Base-by-base conservation (phyloP, 1,140 invertebrate genomes). In the Lepidurus arcticus region DNA sequence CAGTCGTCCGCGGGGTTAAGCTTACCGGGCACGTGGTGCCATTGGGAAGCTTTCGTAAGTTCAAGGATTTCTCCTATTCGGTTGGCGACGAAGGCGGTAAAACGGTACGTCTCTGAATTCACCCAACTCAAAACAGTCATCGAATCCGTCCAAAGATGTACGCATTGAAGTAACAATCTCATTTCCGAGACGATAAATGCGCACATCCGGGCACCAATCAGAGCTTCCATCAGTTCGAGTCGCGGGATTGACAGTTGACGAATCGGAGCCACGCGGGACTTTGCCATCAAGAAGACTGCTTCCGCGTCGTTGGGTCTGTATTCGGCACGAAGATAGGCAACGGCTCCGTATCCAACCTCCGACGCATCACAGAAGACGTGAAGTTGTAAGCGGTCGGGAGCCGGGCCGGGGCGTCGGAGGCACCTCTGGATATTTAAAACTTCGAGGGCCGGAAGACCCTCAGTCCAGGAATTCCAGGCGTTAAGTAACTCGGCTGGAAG, bases 171-270 rank as follows among this genome's bases (percentile, higher is more conserved):
- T 42, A 79, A 77, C 0, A 79, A 8, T 44, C 73, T 26, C 10
- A 79, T 75, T 8, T 76, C 42, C 34, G 81, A 24, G 24, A n/a
- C 11, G 8, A 81, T 73, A 0, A 65, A 47, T 0, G 44, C 42
- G 3, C 73, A 76, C 24, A 84, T 75, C 9, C 82, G 81, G 5
- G 84, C 81, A 8, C 87, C 78, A 16, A 87, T 74, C 1, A 83
- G 73, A 8, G 87, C 86, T 9, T 83, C 86, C 76, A 81, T 83
- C 21, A 88, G 80, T 81, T 88, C 88, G 26, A 88, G 81, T 79
- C 85, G 75, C 8, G 88, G 87, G 42, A 89, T 82, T 21, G 85
- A 84, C 21, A 83, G 75, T 16, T 76, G 78, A 82, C 87, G 86
- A 2, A 86, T 75, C 44, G 86, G 86, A 65, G 86, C 83, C 7